Base-by-base conservation (phyloP, 2,113 vertebrate genomes). In the Oxyura jamaicensis region DNA sequence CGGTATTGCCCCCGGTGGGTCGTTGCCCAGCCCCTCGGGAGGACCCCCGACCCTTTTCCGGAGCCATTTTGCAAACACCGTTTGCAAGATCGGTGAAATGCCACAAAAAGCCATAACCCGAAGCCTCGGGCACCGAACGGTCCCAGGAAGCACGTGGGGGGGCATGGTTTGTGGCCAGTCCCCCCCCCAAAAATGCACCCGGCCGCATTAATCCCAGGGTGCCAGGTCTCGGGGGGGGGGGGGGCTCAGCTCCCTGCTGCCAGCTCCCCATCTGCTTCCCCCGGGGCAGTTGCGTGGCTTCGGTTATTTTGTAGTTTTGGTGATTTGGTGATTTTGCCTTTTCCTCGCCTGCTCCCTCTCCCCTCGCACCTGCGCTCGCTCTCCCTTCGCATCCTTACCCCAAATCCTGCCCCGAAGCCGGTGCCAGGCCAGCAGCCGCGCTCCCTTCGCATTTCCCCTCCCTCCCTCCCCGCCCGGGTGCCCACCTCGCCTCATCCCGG, bases 261-360 rank as follows among this genome's bases (percentile, higher is more conserved):
- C 67, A 55, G 29, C 63, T 91, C 69, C 87, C 91, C 46, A 2
- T 78, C 89, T 80, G 83, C 55, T 59, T 86, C 29, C 35, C 55
- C 80, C 0, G 3, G 26, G 58, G 21, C 0, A 0, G 2, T 5
- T 2, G 2, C 6, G 36, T 50, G 36, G 42, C 25, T 74, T 50
- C 59, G 58, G 16, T 62, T 5, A 36, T 48, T 11, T 48, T 48
- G 21, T 48, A 48, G 21, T 48, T 22, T 5, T 6, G 46, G 46
- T 48, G 11, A 21, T 48, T 48, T 21, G 71, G 56, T 86, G 69
- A 65, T 68, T 92, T 88, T 52, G 17, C 58, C 4, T 86, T 92
- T 83, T 8, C 26, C 33, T 72, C 66, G 23, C 59, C 33, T 16
- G 31, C 46, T 28, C 29, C 11, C 11, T 36, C n/a, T 52, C 33